A percentile compares a stretch with the other conserved stretches of the same genome.
Evolutionary conservation across 2,888 invertebrate species (phyloP).

Genomic region (Chloroclysta siterata): DNA sequence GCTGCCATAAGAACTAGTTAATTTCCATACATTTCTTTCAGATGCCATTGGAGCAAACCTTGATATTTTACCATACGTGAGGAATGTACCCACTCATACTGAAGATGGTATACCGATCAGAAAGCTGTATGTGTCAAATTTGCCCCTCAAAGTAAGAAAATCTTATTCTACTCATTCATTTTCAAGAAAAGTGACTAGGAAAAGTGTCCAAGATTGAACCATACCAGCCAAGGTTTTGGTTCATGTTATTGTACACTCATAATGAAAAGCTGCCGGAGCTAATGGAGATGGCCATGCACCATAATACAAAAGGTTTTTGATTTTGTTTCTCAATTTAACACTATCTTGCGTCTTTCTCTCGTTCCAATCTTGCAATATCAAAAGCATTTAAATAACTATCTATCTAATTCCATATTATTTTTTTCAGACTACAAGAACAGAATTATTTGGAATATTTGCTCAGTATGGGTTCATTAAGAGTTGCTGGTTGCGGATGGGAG

Average conservation of each 20-base stretch:
- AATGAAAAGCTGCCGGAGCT: too few species aligned
- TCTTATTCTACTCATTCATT: not conserved
- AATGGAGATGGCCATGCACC: too few species aligned
- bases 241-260: not conserved
- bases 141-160: constrained; percentile 80
- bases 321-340: too few species aligned
- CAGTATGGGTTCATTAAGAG: constrained; percentile 84
- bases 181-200: not conserved
- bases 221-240: not conserved
- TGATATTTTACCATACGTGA: constrained; percentile 57
- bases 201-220: not conserved
- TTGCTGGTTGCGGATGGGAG: constrained; percentile 82
- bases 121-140: constrained; percentile 84
- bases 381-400: not conserved
- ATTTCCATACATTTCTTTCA: constrained; percentile 49
- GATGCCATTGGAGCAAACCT: constrained; percentile 64
- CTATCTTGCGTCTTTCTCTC: too few species aligned
- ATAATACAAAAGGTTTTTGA: too few species aligned
- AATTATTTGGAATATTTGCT: constrained; percentile 82
- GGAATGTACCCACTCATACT: constrained; percentile 77
- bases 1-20: not conserved
- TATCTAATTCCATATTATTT: constrained; percentile 4
- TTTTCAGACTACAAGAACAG: constrained; percentile 81
- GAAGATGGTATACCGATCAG: constrained; percentile 85
- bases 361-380: not conserved